A percentile compares a stretch with the other conserved stretches of the same genome.
phyloP scores from a whole-genome alignment of 64 coral and sea anemone species.

The Anthopleura sola region DNA sequence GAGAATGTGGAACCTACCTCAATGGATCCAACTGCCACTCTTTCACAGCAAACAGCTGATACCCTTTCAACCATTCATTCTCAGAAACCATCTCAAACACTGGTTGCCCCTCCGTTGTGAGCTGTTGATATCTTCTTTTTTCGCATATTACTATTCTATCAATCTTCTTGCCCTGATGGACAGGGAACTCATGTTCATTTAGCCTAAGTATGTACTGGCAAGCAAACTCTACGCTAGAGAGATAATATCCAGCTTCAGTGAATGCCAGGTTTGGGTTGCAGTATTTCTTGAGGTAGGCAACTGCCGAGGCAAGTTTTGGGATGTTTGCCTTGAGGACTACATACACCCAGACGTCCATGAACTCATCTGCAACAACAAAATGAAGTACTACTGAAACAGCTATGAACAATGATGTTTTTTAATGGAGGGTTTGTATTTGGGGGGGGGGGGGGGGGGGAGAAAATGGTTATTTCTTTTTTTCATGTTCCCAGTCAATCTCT shows the following conservation, averaged over 20 bases:
- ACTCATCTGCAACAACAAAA: constrained; percentile 70
- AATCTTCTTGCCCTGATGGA: constrained; percentile 9
- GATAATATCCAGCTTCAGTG: constrained; percentile 82
- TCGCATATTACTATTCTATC: constrained; percentile 63
- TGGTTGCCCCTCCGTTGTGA: constrained; percentile 31
- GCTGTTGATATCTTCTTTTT: constrained; percentile 31
- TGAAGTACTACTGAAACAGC: not conserved
- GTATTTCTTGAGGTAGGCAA: constrained; percentile 64
- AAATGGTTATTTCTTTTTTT: not conserved
- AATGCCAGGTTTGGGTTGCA: constrained; percentile 78
- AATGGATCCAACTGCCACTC: constrained; percentile 80
- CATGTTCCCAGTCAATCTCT: too few relatives aligned
- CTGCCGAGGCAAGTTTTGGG: constrained; percentile 51
- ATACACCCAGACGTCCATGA: constrained; percentile 93
- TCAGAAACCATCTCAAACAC: constrained; percentile 67
- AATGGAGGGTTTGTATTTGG: too few relatives aligned
- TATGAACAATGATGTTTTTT: too few relatives aligned
- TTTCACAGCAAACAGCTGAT: constrained; percentile 73
- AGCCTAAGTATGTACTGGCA: constrained; percentile 67
- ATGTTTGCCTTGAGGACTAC: constrained; percentile 74
- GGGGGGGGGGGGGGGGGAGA: not conserved
- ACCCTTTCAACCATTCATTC: constrained; percentile 57
- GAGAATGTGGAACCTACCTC: constrained; percentile 28
- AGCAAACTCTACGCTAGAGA: constrained; percentile 82
- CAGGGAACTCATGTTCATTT: constrained; percentile 64